Evolutionary conservation across 2,113 vertebrate genomes (phyloP).

Genomic region (Embiotoca jacksoni): DNA sequence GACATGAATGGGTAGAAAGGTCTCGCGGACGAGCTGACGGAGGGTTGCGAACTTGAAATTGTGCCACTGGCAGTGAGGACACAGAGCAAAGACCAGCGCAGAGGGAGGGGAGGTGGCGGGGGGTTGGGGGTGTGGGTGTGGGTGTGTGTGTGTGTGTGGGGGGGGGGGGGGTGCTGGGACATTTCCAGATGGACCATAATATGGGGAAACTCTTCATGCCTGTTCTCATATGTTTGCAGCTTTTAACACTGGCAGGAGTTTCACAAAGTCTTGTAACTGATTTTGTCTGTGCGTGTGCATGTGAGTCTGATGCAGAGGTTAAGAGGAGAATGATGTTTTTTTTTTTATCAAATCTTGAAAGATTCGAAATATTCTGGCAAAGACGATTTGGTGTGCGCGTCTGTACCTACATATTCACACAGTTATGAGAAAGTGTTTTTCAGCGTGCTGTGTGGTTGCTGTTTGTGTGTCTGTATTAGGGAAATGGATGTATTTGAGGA

Average conservation of each 20-base stretch:
- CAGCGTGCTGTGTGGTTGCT: constrained; percentile 41
- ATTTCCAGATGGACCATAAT: constrained; percentile 73
- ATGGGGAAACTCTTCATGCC: constrained; percentile 73
- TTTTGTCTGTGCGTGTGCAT: constrained; percentile 64
- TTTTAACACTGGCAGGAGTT: constrained; percentile 72
- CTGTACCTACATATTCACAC: constrained; percentile 31
- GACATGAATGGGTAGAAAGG: constrained; percentile 67
- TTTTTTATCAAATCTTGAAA: constrained; percentile 63
- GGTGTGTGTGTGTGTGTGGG: no score
- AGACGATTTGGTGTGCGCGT: constrained; percentile 21
- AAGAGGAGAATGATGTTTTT: constrained; percentile 53
- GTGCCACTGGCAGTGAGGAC: constrained; percentile 69
- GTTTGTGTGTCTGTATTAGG: constrained; percentile 47
- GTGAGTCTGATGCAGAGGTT: constrained; percentile 58
- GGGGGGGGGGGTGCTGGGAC: constrained; percentile 47
- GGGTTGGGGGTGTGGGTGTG: no score
- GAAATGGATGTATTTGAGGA: constrained; percentile 68
- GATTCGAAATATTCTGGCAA: constrained; percentile 40
- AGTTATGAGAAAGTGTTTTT: constrained; percentile 49
- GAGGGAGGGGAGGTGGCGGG: background rate
- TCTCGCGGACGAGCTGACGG: constrained; percentile 54
- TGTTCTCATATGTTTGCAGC: constrained; percentile 75
- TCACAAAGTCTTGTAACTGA: constrained; percentile 65
- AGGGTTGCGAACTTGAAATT: constrained; percentile 62
- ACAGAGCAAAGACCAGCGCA: constrained; percentile 49